Evolutionary conservation across 1,140 invertebrate species (phyloP), one percentile per base, ranked within the genome.

Genomic region (Orius laevigatus): DNA sequence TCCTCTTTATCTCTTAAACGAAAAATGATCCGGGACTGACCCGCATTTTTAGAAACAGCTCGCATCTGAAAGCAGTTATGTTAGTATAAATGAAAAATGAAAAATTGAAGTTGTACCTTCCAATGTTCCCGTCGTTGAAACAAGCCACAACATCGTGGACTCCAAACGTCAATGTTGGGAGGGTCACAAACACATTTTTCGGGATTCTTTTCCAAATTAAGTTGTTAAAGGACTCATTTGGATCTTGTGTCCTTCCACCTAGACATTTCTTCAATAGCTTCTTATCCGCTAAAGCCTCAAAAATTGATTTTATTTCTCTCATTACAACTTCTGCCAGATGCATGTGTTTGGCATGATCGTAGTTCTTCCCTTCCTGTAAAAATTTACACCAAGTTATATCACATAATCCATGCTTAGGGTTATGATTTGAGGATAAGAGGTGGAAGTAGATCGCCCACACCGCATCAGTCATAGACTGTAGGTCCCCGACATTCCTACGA

Each of bases 191-290:
- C 5, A 39, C 39, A 10, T 55, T 51, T 49, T 56, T 56, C 4
- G 53, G 55, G 14, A 54, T 14, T 12, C 50, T 9, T 5, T 5
- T 16, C 55, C 53, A 56, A 35, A 56, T 44, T 2, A 56, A 33
- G 34, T 38, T 36, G 41, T 56, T 54, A 14, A 56, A 46, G 34
- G 32, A 25, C 46, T 54, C 55, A 34, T 54, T 56, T 43, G 42
- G 14, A 50, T 54, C 54, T 19, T 56, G 55, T 6, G 50, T 52
- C 14, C 40, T 34, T 10, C 52, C 46, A 25, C 52, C 49, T 3
- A 56, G 38, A 49, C 52, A 56, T 49, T 53, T 54, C 36, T 51
- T 50, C 25, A 56, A 31, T 11, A 56, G 40, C 6, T 52, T 34
- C 2, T 40, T 33, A 12, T 52, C 45, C 15, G 49, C 14, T 11